Evolutionary conservation across 2,797 vertebrate species (phyloP).

Genomic region (Yasuhikotakia modesta): DNA sequence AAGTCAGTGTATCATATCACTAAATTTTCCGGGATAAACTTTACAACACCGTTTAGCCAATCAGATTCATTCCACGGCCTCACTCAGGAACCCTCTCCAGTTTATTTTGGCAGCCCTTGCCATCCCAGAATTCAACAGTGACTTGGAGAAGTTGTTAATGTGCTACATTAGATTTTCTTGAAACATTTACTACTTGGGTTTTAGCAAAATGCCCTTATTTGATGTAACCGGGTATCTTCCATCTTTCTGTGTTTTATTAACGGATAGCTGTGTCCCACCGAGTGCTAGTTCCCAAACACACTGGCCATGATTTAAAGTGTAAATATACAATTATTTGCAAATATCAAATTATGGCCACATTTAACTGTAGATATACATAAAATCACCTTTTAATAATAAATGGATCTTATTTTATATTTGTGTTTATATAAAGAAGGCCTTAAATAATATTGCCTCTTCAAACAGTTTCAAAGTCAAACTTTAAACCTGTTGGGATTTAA

Average conservation of each 20-base stretch:
- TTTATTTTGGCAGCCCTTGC: conserved; percentile 60
- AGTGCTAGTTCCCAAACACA: background rate
- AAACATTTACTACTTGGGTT: conserved; percentile 53
- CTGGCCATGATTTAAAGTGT: background rate
- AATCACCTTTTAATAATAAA: background rate
- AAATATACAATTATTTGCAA: background rate
- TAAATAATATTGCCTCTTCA: background rate
- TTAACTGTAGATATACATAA: background rate
- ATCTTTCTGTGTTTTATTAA: conserved; percentile 12
- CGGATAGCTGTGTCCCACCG: background rate
- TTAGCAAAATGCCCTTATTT: conserved; percentile 46
- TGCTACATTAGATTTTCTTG: conserved; percentile 58
- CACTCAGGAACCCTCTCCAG: conserved; percentile 42
- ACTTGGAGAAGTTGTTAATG: conserved; percentile 60
- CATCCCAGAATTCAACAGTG: conserved; percentile 56
- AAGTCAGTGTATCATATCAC: conserved; percentile 46
- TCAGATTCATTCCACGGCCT: conserved; percentile 17
- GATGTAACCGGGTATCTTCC: background rate
- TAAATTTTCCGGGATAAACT: conserved; percentile 54
- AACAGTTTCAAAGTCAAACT: conserved; percentile 3
- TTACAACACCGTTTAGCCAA: conserved; percentile 40
- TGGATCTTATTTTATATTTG: background rate
- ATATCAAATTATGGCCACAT: background rate
- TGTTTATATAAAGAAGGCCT: background rate
- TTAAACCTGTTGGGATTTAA: conserved; percentile 23